Evolutionary conservation across 2,888 invertebrate species (phyloP), one percentile per base, ranked within the genome.

Genomic region (Pinctada fucata): DNA sequence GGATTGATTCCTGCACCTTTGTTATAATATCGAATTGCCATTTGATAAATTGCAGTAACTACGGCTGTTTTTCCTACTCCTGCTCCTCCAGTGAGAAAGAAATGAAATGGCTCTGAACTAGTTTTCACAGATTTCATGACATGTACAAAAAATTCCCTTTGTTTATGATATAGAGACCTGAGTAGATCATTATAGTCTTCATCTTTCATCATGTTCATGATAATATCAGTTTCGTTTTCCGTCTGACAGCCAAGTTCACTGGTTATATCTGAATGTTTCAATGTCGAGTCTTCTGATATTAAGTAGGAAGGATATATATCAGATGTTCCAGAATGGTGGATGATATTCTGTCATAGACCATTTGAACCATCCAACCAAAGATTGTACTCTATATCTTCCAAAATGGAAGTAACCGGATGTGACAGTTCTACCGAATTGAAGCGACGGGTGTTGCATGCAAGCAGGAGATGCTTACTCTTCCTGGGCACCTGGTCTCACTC

Each of bases 231-330:
- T 58, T 78, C 70, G 5, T 31, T 65, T 31, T 64, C 50, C 13
- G 75, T 68, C 65, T 74, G 69, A 2, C 83, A n/a, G 10, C 83
- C 82, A 48, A 83, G 51, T 65, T 84, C 83, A 47, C 4, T 3
- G 68, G 72, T 79, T 65, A 85, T 81, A 66, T 85, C 81, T 69
- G 81, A 81, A 52, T 82, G 68, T 63, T 80, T 78, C 51, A 81
- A 78, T 8, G 71, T 78, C 16, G 66, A 52, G 47, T 82, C 79
- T 45, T 16, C 58, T 52, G 3, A 13, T 3, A 4, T 3, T 48
- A 48, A n/a, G n/a, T n/a, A n/a, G n/a, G n/a, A n/a, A n/a, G n/a
- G 10, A 52, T 52, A 52, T 52, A 52, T 70, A 48, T 48, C 16
- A 5, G 58, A 52, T 52, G 10, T 52, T 52, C 10, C 10, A 8